Conservation (phyloP, 30 jellyfish, hydroid and myxozoan genomes). For the Aurelia sp. region DNA sequence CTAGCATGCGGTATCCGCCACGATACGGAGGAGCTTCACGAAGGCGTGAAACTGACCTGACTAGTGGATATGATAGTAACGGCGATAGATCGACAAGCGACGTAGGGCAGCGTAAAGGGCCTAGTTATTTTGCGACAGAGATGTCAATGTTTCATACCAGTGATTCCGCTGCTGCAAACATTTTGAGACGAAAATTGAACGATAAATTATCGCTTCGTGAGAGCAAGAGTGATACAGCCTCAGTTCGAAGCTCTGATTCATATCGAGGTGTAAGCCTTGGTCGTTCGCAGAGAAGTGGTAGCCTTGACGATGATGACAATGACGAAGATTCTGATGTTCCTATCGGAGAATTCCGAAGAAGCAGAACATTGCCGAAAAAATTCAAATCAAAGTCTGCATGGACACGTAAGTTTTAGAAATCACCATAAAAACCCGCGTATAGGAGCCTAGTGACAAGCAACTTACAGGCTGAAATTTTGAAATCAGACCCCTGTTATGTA, state of each 20-base stretch:
- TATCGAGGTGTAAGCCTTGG: not conserved
- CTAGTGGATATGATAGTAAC: conserved; percentile 17
- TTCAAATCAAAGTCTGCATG: conserved; percentile 25
- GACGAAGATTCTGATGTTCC: conserved; percentile 70
- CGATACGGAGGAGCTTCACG: conserved; percentile 14
- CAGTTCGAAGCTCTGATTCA: conserved; percentile 45
- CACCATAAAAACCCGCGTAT: no score
- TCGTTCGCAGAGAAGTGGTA: conserved; percentile 58
- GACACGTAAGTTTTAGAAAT: conserved; percentile 1
- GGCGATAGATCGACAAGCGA: conserved; percentile 2
- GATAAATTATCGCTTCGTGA: conserved; percentile 27
- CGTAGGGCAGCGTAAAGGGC: conserved; percentile 24
- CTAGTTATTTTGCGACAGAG: conserved; percentile 65
- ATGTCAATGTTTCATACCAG: conserved; percentile 65
- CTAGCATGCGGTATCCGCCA: conserved; percentile 79
- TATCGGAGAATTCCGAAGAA: conserved; percentile 42
- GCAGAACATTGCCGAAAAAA: conserved; percentile 57
- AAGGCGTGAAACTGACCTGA: not conserved
- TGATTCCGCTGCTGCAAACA: conserved; percentile 35
- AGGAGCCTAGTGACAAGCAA: not conserved
- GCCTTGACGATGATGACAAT: conserved; percentile 67
- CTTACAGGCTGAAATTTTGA: not conserved
- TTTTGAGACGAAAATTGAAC: conserved; percentile 45
- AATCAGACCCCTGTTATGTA: no score
- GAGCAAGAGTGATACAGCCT: conserved; percentile 47